Evolutionary conservation across 2,888 invertebrate species (phyloP).

Genomic region (Cephus pulcher): DNA sequence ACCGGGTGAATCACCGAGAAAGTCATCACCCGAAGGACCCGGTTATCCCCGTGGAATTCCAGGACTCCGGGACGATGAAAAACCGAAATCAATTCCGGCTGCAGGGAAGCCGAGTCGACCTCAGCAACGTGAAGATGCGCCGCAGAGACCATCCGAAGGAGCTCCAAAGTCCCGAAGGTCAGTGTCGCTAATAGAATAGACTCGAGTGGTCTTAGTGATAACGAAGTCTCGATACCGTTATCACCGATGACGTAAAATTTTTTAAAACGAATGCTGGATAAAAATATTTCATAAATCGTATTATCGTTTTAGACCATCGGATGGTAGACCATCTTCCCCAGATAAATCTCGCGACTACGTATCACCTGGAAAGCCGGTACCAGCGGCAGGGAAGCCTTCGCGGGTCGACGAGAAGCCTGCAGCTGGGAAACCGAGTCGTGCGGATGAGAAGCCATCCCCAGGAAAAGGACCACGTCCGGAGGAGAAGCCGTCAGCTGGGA

Average conservation of each 20-base stretch:
- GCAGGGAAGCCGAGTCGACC: constrained; percentile 57
- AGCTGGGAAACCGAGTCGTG: constrained; percentile 35
- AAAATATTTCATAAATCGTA: not conserved
- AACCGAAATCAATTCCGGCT: constrained; percentile 51
- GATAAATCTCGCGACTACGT: constrained; percentile 47
- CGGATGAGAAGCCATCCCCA: constrained; percentile 10
- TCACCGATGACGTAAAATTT: not conserved
- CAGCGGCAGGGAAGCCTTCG: constrained; percentile 58
- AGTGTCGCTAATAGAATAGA: not conserved
- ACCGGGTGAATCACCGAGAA: constrained; percentile 39
- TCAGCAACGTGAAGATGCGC: constrained; percentile 40
- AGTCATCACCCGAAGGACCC: constrained; percentile 47
- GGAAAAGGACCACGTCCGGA: constrained; percentile 22
- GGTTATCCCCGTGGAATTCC: constrained; percentile 55
- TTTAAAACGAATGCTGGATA: not conserved
- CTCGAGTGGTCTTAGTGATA: not conserved
- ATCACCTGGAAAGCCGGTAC: constrained; percentile 43
- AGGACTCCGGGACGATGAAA: constrained; percentile 55
- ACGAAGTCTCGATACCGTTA: not conserved
- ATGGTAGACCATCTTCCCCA: constrained; percentile 42
- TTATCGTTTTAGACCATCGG: constrained; percentile 31
- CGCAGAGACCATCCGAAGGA: constrained; percentile 24
- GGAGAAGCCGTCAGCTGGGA: constrained; percentile 18
- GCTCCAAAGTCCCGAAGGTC: constrained; percentile 41
- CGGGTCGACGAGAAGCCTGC: constrained; percentile 30